Conservation (phyloP, 1,140 invertebrate species). For the Hestina assimilis region DNA sequence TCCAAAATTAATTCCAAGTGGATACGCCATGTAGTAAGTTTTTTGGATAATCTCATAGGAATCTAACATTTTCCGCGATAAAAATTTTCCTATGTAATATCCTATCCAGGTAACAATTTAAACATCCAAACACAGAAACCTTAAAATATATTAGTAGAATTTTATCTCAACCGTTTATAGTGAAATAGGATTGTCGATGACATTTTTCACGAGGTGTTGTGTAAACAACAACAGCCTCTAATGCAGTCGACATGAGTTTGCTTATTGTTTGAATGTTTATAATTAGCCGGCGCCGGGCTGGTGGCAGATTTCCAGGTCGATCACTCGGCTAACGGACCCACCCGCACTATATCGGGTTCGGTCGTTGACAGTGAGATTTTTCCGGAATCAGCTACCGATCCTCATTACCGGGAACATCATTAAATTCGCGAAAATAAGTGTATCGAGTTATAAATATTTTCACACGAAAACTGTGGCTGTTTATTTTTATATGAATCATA, state of each 20-base stretch:
- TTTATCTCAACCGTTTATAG: background rate
- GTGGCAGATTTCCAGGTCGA: constrained; percentile 72
- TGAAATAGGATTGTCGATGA: background rate
- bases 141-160: too few species aligned
- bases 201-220: constrained; percentile 5
- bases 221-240: constrained; percentile 45
- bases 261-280: constrained; percentile 55
- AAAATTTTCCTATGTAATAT: too few species aligned
- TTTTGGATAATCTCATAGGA: too few species aligned
- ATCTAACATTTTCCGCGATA: too few species aligned
- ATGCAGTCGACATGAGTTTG: constrained; percentile 41
- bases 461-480: background rate
- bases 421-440: background rate
- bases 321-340: constrained; percentile 71
- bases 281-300: constrained; percentile 57
- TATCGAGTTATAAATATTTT: background rate
- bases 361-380: constrained; percentile 70
- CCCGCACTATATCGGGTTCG: constrained; percentile 58
- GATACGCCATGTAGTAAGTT: too few species aligned
- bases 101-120: too few species aligned
- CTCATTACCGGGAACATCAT: constrained; percentile 34
- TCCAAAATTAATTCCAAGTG: too few species aligned
- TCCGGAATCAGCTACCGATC: constrained; percentile 50
- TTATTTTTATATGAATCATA: background rate
- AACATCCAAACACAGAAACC: too few species aligned